Base-by-base conservation (phyloP, 2,797 vertebrate genomes). In the Manis pentadactyla region DNA sequence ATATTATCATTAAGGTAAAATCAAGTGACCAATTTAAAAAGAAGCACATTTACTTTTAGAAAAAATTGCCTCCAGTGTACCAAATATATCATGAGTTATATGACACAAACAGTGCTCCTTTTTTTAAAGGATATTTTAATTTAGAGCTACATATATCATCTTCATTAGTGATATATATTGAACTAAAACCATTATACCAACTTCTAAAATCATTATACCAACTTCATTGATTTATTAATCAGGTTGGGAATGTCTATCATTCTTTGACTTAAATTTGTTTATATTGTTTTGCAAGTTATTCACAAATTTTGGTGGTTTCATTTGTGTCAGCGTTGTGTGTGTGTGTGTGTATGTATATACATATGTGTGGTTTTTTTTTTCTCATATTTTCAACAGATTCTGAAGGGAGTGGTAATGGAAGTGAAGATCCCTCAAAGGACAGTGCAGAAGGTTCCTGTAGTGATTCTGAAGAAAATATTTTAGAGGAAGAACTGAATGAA, bases 351-450 rank as follows among this genome's bases (percentile, higher is more conserved):
- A 97, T 97, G 97, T 98, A 97, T 97, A 97, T 98, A 97, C 97
- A 97, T 98, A 98, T 97, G 96, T 98, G 97, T 98, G 97, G 96
- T 97, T 98, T 98, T 98, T 98, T 98, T 98, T 99, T 98, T 98
- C 98, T 99, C 98, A 98, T 99, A 97, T 99, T 98, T 98, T 98
- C 97, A 98, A 98, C 99, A 99, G 99, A 99, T 98, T 99, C 99
- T 96, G 99, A 99, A 92, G 99, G 99, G 97, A 99, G 99, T 96
- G 99, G 99, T 94, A 99, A 99, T 85, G 99, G 99, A 97, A 99
- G 99, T 87, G 99, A 99, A 95, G 99, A 99, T 97, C 99, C 98
- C 95, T 99, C 99, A 97, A 99, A 99, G 97, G 99, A 99, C 98
- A 99, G 99, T 98, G 99, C 98, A 97, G 99, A 99, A 55, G 99